phyloP scores from a whole-genome alignment of 2,797 vertebrate genomes.

The Nothura maculosa region DNA sequence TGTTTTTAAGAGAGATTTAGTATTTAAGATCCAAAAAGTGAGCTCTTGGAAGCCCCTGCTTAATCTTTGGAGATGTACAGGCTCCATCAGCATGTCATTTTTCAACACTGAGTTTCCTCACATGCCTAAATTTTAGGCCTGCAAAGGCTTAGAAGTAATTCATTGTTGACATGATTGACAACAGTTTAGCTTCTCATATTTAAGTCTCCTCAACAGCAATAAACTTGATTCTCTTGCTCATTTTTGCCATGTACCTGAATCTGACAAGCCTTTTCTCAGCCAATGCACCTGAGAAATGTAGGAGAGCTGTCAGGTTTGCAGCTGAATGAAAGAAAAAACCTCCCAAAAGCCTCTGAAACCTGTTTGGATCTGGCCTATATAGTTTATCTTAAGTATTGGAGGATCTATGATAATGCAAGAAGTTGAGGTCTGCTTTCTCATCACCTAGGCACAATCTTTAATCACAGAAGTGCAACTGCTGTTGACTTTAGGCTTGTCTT shows the following conservation, averaged over 20 bases:
- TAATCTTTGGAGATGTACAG: slow-evolving; percentile 48
- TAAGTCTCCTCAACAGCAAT: slow-evolving; percentile 24
- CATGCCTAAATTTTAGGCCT: slow-evolving; percentile 44
- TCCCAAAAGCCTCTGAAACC: background rate
- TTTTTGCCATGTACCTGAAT: background rate
- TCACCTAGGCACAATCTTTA: background rate
- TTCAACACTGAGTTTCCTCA: background rate
- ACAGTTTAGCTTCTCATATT: background rate
- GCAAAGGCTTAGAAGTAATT: slow-evolving; percentile 44
- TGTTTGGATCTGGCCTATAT: slow-evolving; percentile 6
- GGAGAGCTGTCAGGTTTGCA: background rate
- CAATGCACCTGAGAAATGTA: background rate
- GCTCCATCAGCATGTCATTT: slow-evolving; percentile 54
- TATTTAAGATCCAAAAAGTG: slow-evolving; percentile 43
- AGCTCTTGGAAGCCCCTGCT: slow-evolving; percentile 32
- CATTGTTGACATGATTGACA: slow-evolving; percentile 59
- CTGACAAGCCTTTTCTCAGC: slow-evolving; percentile 26
- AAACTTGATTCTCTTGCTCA: background rate
- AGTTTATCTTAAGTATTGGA: background rate
- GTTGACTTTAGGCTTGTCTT: background rate
- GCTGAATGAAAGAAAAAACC: background rate
- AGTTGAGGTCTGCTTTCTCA: background rate
- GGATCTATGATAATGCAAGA: background rate
- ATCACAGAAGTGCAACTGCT: background rate
- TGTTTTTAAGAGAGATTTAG: slow-evolving; percentile 38